These are phyloP conservation scores for Netelia fuscicornis DNA, from an alignment of 2,888 invertebrate genomes.

Conservation along the genomic window DNA sequence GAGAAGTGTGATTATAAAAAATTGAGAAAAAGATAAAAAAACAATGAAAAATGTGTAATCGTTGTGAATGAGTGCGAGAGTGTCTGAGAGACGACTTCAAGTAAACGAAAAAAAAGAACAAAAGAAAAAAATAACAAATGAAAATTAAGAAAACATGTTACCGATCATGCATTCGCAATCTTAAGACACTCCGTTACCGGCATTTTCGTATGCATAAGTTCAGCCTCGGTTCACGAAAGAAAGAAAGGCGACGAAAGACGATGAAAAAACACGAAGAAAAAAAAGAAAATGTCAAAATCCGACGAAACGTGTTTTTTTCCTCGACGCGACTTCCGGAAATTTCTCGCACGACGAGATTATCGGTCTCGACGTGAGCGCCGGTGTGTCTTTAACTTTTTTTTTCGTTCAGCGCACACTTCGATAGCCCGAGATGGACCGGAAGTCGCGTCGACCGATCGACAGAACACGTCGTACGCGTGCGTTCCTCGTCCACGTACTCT, in stretches of 20 bases:
- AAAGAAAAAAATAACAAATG: constrained; percentile 1
- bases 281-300: constrained; percentile 37
- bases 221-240: constrained; percentile 56
- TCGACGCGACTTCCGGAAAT: constrained; percentile 61
- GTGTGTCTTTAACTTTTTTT: neutral
- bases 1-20: constrained; percentile 30
- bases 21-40: neutral
- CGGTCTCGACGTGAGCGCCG: neutral
- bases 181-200: constrained; percentile 71
- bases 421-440: constrained; percentile 46
- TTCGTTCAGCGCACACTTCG: constrained; percentile 4
- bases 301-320: constrained; percentile 54
- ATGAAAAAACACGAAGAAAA: constrained; percentile 33
- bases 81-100: constrained; percentile 48
- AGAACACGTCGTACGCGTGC: constrained; percentile 28
- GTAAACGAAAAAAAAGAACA: constrained; percentile 23
- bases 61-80: constrained; percentile 49
- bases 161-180: constrained; percentile 71
- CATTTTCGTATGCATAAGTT: constrained; percentile 71
- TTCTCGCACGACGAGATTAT: constrained; percentile 39
- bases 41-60: constrained; percentile 49
- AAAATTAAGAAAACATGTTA: constrained; percentile 58
- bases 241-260: constrained; percentile 36
- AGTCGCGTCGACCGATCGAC: constrained; percentile 55
- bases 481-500: constrained; percentile 71